A percentile compares a stretch with the other conserved stretches of the same genome.
phyloP scores from a whole-genome alignment of 2,113 vertebrate genomes.

The Cebidichthys violaceus region DNA sequence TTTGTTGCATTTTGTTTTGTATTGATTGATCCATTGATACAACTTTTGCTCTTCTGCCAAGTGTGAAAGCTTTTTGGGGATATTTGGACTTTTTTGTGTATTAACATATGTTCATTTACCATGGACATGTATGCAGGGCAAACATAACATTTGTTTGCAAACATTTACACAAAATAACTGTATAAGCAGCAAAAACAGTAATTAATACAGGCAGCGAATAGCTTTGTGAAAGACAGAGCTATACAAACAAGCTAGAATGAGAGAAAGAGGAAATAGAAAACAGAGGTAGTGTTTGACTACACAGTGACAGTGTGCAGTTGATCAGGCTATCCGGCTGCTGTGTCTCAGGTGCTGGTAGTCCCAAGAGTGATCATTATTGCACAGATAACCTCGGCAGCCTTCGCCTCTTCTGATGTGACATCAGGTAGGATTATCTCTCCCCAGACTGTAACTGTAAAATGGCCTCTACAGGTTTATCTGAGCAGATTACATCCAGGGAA shows the following conservation, averaged over 20 bases:
- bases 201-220: background rate
- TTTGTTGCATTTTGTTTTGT: background rate
- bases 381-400: constrained; percentile 67
- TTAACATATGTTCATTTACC: background rate
- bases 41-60: background rate
- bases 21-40: background rate
- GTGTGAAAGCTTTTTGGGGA: background rate
- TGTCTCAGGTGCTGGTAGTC: constrained; percentile 46
- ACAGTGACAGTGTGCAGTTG: constrained; percentile 33
- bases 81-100: background rate
- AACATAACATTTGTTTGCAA: background rate
- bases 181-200: background rate
- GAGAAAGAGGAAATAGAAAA: constrained; percentile 1
- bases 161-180: background rate
- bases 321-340: constrained; percentile 39
- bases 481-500: constrained; percentile 64
- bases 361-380: constrained; percentile 63
- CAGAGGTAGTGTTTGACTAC: constrained; percentile 26
- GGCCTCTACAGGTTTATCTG: constrained; percentile 64
- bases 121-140: background rate
- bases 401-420: constrained; percentile 63
- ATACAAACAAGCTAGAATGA: background rate
- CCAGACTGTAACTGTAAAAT: constrained; percentile 67
- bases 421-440: constrained; percentile 70
- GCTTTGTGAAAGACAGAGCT: background rate